Evolutionary conservation across 2,113 vertebrate species (phyloP), one percentile per base, ranked within the genome.

Genomic region (Dascyllus trimaculatus): DNA sequence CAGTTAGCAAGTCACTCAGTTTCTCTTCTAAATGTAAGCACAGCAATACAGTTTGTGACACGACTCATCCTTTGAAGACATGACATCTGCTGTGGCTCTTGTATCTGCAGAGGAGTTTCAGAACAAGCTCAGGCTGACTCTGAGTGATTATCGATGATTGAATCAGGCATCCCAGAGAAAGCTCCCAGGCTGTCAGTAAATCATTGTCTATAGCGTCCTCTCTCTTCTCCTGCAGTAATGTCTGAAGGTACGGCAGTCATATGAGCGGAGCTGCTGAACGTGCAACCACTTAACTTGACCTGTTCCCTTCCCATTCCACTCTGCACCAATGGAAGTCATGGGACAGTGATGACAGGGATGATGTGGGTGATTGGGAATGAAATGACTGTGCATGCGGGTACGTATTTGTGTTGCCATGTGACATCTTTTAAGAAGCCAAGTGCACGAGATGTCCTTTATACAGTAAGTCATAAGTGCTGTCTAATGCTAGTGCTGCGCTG

Each of bases 261-360:
- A 88, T 93, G 91, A 92, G 86, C 46, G 49, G 35, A 72, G 78
- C 75, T 77, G 90, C 75, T 84, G 75, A 92, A 93, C 86, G 82
- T 93, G 92, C 91, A 88, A 85, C 82, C 91, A 92, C 89, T 93
- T 93, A 92, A 29, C 49, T 51, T 71, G 51, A 62, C 53, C 66
- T 14, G 63, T 25, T 80, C 57, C 72, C 82, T 70, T 73, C 46
- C 75, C 58, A 71, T 51, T 73, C 84, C 49, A 64, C 56, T 81
- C 82, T 72, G 24, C 71, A 48, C 76, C 77, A 86, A 90, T 76
- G 24, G 45, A 65, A 90, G 90, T 93, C 92, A 94, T 93, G 90
- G 78, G 92, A 92, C 24, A 29, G 64, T 48, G 74, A 70, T 78
- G 82, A 86, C 70, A 71, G 46, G 35, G 86, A 54, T 80, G 82